Evolutionary conservation across 2,113 vertebrate species (phyloP).

Genomic region (Ornithorhynchus anatinus): DNA sequence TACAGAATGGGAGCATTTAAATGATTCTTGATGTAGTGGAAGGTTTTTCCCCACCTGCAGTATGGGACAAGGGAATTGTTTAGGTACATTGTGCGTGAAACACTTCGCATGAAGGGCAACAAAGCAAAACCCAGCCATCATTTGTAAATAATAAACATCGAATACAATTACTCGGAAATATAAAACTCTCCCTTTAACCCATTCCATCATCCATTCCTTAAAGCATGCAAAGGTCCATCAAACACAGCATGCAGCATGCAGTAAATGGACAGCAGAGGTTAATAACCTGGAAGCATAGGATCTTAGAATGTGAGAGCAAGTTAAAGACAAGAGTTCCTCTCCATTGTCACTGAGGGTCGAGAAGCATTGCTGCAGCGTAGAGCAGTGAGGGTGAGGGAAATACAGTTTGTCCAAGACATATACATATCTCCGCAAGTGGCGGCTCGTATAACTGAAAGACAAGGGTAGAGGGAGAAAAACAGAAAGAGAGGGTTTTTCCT

Average conservation of each 20-base stretch:
- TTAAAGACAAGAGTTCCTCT: conserved; percentile 85
- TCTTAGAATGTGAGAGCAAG: conserved; percentile 86
- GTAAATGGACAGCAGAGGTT: conserved; percentile 76
- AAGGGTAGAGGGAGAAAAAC: conserved; percentile 74
- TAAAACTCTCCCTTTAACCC: not conserved
- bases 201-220: not conserved
- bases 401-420: conserved; percentile 85
- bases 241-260: conserved; percentile 76
- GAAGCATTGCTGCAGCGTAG: conserved; percentile 82
- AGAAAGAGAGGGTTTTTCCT: conserved; percentile 72
- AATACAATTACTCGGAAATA: conserved; percentile 12
- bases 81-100: no score
- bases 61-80: no score
- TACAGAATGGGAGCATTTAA: no score
- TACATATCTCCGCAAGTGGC: conserved; percentile 89
- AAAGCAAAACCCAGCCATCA: not conserved
- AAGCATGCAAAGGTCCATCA: conserved; percentile 66
- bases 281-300: conserved; percentile 87
- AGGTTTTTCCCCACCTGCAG: no score
- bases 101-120: conserved; percentile 5
- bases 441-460: conserved; percentile 86
- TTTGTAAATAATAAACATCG: not conserved
- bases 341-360: conserved; percentile 82
- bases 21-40: no score
- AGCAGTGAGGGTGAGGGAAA: conserved; percentile 80